Percentiles rank a stretch among this genome's conserved stretches.
phyloP scores from a whole-genome alignment of 2,888 invertebrate genomes.

The Drosophila borborema region DNA sequence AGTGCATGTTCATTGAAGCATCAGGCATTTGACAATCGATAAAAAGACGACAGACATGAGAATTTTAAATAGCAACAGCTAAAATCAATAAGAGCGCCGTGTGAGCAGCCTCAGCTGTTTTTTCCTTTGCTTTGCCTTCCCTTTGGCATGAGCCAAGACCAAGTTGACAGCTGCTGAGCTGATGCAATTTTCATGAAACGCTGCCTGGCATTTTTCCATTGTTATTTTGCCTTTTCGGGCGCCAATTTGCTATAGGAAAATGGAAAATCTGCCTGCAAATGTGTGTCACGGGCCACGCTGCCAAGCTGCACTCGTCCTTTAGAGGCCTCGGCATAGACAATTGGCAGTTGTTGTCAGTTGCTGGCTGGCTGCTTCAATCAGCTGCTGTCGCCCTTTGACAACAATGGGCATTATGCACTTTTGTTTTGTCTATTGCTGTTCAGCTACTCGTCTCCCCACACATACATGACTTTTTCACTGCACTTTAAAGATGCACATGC shows the following conservation, averaged over 20 bases:
- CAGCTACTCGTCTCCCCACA: conserved; percentile 11
- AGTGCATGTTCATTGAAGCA: conserved; percentile 25
- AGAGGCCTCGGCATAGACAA: conserved; percentile 42
- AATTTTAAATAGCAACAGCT: conserved; percentile 42
- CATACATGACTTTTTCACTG: conserved; percentile 40
- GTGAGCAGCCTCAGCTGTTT: conserved; percentile 8
- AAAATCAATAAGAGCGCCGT: conserved; percentile 47
- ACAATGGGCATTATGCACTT: conserved; percentile 50
- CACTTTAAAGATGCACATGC: background rate
- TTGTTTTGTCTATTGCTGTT: conserved; percentile 28
- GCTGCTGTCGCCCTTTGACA: conserved; percentile 62
- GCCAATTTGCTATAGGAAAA: conserved; percentile 58
- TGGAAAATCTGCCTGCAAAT: conserved; percentile 47
- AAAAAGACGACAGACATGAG: conserved; percentile 20
- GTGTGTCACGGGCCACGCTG: conserved; percentile 72
- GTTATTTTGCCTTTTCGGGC: conserved; percentile 54
- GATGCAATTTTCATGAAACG: conserved; percentile 64
- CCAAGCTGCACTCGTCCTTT: conserved; percentile 6
- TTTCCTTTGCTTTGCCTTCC: background rate
- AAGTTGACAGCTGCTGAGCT: conserved; percentile 67
- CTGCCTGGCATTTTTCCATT: conserved; percentile 22
- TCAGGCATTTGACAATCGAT: conserved; percentile 27
- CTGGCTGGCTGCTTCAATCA: conserved; percentile 58
- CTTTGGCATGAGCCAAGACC: conserved; percentile 53
- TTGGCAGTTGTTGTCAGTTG: conserved; percentile 37